Evolutionary conservation across 2,797 vertebrate species (phyloP).

Genomic region (Danio tinwini): DNA sequence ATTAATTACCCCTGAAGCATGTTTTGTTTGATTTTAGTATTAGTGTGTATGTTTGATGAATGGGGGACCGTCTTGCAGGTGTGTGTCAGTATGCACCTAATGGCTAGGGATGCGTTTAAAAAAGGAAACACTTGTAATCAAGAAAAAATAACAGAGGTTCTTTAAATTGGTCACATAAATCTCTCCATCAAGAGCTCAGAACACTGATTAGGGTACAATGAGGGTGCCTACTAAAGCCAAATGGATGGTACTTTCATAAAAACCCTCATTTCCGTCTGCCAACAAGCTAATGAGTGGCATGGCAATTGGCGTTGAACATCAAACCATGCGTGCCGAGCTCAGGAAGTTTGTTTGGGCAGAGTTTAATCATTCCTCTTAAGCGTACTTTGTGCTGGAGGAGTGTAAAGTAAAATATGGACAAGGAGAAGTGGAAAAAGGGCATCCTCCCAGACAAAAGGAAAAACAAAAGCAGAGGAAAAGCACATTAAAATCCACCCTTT

Average conservation of each 20-base stretch:
- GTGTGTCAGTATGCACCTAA: conserved; percentile 2
- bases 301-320: conserved; percentile 57
- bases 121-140: conserved; percentile 52
- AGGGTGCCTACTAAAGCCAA: conserved; percentile 2
- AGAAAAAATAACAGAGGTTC: conserved; percentile 65
- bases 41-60: conserved; percentile 9
- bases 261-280: conserved; percentile 63
- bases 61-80: conserved; percentile 5
- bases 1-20: too few species aligned
- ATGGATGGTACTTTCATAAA: conserved; percentile 25
- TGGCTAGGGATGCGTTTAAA: conserved; percentile 26
- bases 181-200: conserved; percentile 58
- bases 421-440: conserved; percentile 27
- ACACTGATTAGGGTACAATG: conserved; percentile 42
- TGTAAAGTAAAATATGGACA: conserved; percentile 34
- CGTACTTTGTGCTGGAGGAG: conserved; percentile 15
- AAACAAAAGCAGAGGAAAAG: conserved; percentile 59
- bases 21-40: background rate
- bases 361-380: conserved; percentile 52
- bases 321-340: conserved; percentile 58
- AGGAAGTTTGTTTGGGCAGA: conserved; percentile 64
- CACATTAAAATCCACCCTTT: conserved; percentile 44
- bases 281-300: conserved; percentile 59
- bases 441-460: conserved; percentile 40
- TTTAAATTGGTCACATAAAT: conserved; percentile 69